Base-by-base conservation (phyloP, 2,888 invertebrate genomes). In the Epistrophella euchroma region DNA sequence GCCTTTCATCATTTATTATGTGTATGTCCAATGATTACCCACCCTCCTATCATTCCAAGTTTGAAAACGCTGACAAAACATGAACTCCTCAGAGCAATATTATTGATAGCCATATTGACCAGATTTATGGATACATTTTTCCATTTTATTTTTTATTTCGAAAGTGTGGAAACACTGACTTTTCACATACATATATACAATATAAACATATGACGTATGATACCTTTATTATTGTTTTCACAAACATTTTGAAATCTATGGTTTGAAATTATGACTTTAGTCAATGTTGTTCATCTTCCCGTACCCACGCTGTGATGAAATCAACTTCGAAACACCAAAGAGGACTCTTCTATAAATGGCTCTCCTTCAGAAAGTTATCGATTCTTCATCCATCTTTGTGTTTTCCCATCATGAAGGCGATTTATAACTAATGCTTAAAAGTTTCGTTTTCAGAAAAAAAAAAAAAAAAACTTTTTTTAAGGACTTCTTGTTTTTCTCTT, bases 371-470 rank as follows among this genome's bases (percentile, higher is more conserved):
- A 70, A 56, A 68, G 62, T 81, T 85, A 85, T 85, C 76, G 85
- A 81, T 81, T 85, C 73, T 43, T 60, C 68, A 73, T 85, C 76
- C 66, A 62, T 68, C 66, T 75, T 72, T 72, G 25, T 62, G 52
- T 66, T 40, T 78, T 72, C 68, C 22, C 80, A 66, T 72, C 72
- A 62, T 47, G 75, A 73, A 73, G 60, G 72, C 72, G 81, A 81
- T 85, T 85, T 85, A 85, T 85, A 81, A 73, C 76, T 58, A 72
- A 75, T 76, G 80, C 72, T 85, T 76, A 73, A 81, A 85, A 85
- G 76, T 85, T 85, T 73, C 13, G 35, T 62, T 25, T 56, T 35
- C 5, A 19, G 25, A 32, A 35, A 32, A 37, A 58, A 22, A 58
- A 15, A 37, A 72, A 22, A 10, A 35, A 22, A 56, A 71, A 60